These are phyloP conservation scores for Arbacia lixula DNA, from an alignment of 53 echinoderm and acorn worm species.

Conservation along the genomic window DNA sequence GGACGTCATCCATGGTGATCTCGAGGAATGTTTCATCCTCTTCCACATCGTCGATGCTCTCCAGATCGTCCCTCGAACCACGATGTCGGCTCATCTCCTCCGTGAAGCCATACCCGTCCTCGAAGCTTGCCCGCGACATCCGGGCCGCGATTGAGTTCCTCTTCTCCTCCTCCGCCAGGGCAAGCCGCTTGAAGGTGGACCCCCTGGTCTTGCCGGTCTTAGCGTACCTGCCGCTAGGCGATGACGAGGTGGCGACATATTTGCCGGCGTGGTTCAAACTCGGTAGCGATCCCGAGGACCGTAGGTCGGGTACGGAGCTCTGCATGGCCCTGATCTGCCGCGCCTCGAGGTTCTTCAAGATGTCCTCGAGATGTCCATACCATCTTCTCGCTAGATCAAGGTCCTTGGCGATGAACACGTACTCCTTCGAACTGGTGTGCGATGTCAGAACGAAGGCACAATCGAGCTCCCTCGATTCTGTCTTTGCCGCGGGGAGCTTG, in stretches of 20 bases:
- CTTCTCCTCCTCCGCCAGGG: slow-evolving; percentile 31
- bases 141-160: slow-evolving; percentile 47
- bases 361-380: slow-evolving; percentile 48
- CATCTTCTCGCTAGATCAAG: slow-evolving; percentile 17
- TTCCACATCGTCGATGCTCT: slow-evolving; percentile 1
- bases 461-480: slow-evolving; percentile 39
- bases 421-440: slow-evolving; percentile 21
- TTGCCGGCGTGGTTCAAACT: slow-evolving; percentile 13
- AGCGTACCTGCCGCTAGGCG: neutral
- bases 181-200: slow-evolving; percentile 39
- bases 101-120: slow-evolving; percentile 29
- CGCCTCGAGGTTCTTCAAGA: slow-evolving; percentile 15
- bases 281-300: neutral
- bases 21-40: slow-evolving; percentile 32
- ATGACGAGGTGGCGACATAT: neutral
- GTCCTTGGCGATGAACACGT: slow-evolving; percentile 42
- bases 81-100: slow-evolving; percentile 39
- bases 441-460: slow-evolving; percentile 47
- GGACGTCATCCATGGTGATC: slow-evolving; percentile 44
- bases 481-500: slow-evolving; percentile 21
- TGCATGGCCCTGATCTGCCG: slow-evolving; percentile 19
- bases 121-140: slow-evolving; percentile 50
- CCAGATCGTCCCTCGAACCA: neutral
- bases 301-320: slow-evolving; percentile 8
- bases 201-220: slow-evolving; percentile 11